phyloP scores from a whole-genome alignment of 2,797 vertebrate genomes.

The Balearica regulorum region DNA sequence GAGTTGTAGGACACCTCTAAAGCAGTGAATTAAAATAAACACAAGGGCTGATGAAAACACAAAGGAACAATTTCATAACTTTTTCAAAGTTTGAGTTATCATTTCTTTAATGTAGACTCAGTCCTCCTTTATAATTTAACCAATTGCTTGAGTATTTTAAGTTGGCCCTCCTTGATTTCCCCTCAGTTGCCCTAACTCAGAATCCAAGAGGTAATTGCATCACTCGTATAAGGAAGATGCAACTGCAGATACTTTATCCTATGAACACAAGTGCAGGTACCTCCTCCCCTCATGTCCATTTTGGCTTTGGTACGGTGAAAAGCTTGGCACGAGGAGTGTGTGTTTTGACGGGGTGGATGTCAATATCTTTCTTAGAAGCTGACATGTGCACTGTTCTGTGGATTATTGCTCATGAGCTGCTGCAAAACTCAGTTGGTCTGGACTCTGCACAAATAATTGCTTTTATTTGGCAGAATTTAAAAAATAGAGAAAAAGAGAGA shows the following conservation, averaged over 20 bases:
- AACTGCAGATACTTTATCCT: background rate
- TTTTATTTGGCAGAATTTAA: conserved; percentile 14
- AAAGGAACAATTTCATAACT: background rate
- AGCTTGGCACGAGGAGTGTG: background rate
- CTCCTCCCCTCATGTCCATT: background rate
- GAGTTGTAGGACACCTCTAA: background rate
- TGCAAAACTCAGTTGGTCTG: background rate
- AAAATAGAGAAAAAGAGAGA: background rate
- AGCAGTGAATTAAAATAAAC: background rate
- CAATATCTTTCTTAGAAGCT: background rate
- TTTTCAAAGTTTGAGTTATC: background rate
- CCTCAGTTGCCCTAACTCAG: background rate
- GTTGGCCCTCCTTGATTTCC: background rate
- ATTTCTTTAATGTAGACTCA: background rate
- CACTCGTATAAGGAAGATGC: background rate
- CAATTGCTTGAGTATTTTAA: background rate
- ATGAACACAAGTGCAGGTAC: background rate
- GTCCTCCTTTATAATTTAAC: background rate
- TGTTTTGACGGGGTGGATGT: background rate
- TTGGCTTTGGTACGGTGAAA: background rate
- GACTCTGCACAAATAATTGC: conserved; percentile 5
- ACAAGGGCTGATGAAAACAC: background rate
- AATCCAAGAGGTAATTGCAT: background rate
- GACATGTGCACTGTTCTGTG: background rate
- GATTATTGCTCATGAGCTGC: background rate